Evolutionary conservation across 2,888 invertebrate genomes (phyloP), one percentile per base, ranked within the genome.

Genomic region (Panzeria rudis): DNA sequence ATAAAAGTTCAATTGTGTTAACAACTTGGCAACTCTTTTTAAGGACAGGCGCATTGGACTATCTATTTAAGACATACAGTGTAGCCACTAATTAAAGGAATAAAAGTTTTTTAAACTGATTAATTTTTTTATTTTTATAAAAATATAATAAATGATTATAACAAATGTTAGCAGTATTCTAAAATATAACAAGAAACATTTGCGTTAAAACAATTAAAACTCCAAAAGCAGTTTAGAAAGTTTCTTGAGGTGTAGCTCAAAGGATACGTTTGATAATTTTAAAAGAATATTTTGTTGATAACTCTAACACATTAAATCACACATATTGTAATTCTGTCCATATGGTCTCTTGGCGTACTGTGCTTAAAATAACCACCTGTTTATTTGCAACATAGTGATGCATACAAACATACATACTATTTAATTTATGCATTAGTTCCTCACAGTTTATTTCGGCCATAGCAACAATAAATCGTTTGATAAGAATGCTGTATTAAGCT

Each of bases 11-110:
- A 2, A 2, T 54, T 29, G 17, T 1, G 13, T 41, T 17, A 8
- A 25, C 0, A 38, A 47, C 1, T 38, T 59, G 66, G 59, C 50
- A 80, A 68, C 80, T 32, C 73, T 66, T n/a, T n/a, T n/a, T 44
- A 50, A 50, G 73, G 59, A 35, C 80, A 73, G 17, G 80, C 80
- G 80, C 73, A 54, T 8, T 61, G 4, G 4, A 29, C 29, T 35
- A 4, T 38, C 9, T 23, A 2, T 17, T 29, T 15, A n/a, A 9
- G 6, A 1, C 2, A 0, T 25, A 72, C 72, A 64, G 72, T 56
- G 17, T 47, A 47, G 15, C 23, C 9, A 29, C 3, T 41, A 59
- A 35, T 44, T 13, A 20, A 69, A 32, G n/a, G n/a, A 13, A 20
- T 9, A 0, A 13, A 52, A 4, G 0, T 4, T 23, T 52, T 25